Evolutionary conservation across 2,113 vertebrate genomes (phyloP), one percentile per base, ranked within the genome.

Genomic region (Rousettus leschenaultii): DNA sequence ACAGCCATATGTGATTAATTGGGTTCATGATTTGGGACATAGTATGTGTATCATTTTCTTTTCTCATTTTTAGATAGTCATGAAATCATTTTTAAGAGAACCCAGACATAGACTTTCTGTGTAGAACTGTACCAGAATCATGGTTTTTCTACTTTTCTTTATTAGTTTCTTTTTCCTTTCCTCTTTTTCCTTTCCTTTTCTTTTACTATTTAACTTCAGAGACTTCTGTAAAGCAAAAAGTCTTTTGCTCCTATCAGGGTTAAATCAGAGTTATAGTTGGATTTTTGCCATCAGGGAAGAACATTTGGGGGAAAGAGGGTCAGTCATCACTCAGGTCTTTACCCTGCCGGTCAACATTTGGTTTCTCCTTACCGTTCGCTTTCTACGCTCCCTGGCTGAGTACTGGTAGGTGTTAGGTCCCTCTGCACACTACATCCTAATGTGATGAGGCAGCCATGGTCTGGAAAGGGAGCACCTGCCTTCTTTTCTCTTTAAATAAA

Each of bases 171-270:
- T 83, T 59, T 75, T 48, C 48, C 6, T 79, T 75, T 51, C 19
- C 53, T 66, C 26, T 77, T 83, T 59, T 75, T 48, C 48, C 6
- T 79, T 75, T 51, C 19, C 53, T 91, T 66, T 45, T 16, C n/a
- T 82, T 89, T 65, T 51, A 70, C 74, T 48, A 55, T 77, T 94
- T 70, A 89, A 91, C 45, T 82, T 88, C 10, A 77, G 68, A 93
- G 53, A 28, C 10, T 55, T 82, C 73, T 74, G 48, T 71, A 92
- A 92, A 65, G 45, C 48, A 94, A 82, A 68, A 77, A 14, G 30
- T 77, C 40, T 24, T 70, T 68, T 43, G 43, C 51, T 48, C n/a
- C n/a, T 45, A 4, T 43, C 28, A 63, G 28, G 8, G 65, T n/a
- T 78, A 51, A 79, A 38, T 66, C 18, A 53, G 43, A 55, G 30